Base-by-base conservation (phyloP, 2,797 vertebrate species). In the Lepus oiostolus region DNA sequence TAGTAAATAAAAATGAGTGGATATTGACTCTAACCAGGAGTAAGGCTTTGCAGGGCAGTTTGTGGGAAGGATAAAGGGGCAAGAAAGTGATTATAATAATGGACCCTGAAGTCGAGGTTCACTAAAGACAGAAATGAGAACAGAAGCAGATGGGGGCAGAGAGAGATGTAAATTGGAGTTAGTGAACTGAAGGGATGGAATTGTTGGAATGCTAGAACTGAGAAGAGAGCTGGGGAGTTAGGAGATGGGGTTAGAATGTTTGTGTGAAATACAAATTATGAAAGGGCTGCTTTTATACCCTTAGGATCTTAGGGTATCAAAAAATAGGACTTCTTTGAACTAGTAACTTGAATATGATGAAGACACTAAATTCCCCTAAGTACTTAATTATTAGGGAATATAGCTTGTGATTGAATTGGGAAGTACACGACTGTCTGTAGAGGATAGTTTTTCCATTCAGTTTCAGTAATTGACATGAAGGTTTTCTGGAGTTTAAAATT, bases 171-270 rank as follows among this genome's bases (percentile, higher is more conserved):
- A 52, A 28, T 42, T 24, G 79, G 50, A 58, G 52, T 79, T 50
- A 52, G 9, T 86, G 42, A 88, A 70, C 22, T 35, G 52, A 63
- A 86, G 42, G 60, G 24, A 4, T 68, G 50, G 32, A 75, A 42
- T 76, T 26, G 60, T 21, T 86, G 88, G 70, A 82, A 58, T 63
- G 0, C 2, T 82, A 91, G 70, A 88, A 42, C 72, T 71, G 35
- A 89, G 83, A 58, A 68, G 77, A 91, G n/a, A 84, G 13, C 84
- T 60, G 11, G 72, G 50, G 63, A 84, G 30, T 35, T 89, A 95
- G 71, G 71, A 74, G 90, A 22, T 24, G 10, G 71, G 77, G 26
- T 81, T 67, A 82, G 80, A 71, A 54, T 67, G 14, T 21, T 77
- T 85, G 38, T 50, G 86, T 63, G 26, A 94, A 81, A 88, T 85